Percentiles rank a stretch among this genome's conserved stretches.
phyloP scores from a whole-genome alignment of 92 coral and sea anemone genomes.

The Phymanthus crucifer region DNA sequence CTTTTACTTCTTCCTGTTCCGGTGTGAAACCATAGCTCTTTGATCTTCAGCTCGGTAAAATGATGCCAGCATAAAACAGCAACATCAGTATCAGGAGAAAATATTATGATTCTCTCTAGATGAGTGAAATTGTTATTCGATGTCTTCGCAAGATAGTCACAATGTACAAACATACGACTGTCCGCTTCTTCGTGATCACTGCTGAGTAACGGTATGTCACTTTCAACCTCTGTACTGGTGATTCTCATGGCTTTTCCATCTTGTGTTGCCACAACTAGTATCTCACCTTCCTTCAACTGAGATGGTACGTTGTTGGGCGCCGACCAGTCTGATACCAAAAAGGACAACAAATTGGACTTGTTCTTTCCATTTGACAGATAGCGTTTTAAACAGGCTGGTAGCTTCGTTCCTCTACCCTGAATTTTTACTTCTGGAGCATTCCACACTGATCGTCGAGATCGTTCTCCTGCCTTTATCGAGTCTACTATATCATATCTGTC shows the following conservation, averaged over 20 bases:
- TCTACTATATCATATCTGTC: constrained; percentile 17
- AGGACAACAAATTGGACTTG: constrained; percentile 27
- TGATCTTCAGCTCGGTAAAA: constrained; percentile 1
- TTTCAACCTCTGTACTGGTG: constrained; percentile 8
- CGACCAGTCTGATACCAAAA: constrained; percentile 18
- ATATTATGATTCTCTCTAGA: constrained; percentile 48
- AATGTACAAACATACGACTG: constrained; percentile 54
- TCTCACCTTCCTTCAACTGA: constrained; percentile 17
- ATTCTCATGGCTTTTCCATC: constrained; percentile 14
- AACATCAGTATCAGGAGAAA: constrained; percentile 61
- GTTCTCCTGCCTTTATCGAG: constrained; percentile 30
- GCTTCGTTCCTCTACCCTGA: constrained; percentile 24
- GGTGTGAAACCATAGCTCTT: constrained; percentile 11
- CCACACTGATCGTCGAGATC: constrained; percentile 27
- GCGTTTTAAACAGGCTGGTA: constrained; percentile 19
- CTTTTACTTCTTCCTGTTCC: constrained; percentile 3
- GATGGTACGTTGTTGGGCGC: background rate
- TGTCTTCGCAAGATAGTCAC: constrained; percentile 28
- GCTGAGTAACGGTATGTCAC: constrained; percentile 15
- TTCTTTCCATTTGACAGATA: constrained; percentile 24
- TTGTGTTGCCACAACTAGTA: constrained; percentile 11
- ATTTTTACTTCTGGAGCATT: constrained; percentile 11
- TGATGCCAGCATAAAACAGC: constrained; percentile 47
- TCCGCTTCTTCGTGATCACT: constrained; percentile 54
- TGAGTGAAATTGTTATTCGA: constrained; percentile 2